Evolutionary conservation across 2,888 invertebrate species (phyloP).

Genomic region (Lasioglossum villosulum): DNA sequence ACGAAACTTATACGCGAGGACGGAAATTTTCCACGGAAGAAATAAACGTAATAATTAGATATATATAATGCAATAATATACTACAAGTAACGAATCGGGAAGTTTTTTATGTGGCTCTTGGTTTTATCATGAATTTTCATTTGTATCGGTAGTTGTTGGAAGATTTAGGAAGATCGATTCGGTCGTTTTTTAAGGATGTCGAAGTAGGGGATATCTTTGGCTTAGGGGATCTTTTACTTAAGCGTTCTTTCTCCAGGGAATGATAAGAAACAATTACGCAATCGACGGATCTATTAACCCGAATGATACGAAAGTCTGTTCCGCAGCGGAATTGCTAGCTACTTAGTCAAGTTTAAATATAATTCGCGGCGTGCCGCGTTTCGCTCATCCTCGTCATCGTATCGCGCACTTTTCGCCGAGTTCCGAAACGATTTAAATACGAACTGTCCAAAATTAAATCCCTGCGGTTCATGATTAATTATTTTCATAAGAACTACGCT

Average conservation of each 20-base stretch:
- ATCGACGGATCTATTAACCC: slow-evolving; percentile 6
- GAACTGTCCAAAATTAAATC: slow-evolving; percentile 31
- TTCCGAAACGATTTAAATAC: slow-evolving; percentile 22
- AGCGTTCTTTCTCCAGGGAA: not conserved
- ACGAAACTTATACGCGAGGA: too few species aligned
- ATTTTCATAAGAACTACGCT: slow-evolving; percentile 30
- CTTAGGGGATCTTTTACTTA: not conserved
- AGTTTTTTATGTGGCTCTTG: too few species aligned
- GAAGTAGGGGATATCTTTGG: not conserved
- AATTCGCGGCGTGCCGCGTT: slow-evolving; percentile 53
- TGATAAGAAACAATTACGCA: slow-evolving; percentile 14
- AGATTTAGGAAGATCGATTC: not conserved
- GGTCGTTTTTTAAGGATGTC: not conserved
- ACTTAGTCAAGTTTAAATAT: slow-evolving; percentile 77
- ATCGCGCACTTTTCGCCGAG: slow-evolving; percentile 34
- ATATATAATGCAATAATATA: too few species aligned
- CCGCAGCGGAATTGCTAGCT: slow-evolving; percentile 64
- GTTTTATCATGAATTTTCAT: not conserved
- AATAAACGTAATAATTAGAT: too few species aligned
- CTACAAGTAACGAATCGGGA: too few species aligned
- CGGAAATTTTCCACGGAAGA: too few species aligned
- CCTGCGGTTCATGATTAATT: slow-evolving; percentile 39
- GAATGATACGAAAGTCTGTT: slow-evolving; percentile 62
- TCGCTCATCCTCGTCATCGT: slow-evolving; percentile 24
- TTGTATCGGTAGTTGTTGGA: not conserved